Conservation (phyloP, 2,797 vertebrate genomes). For the Pogonophryne albipinna region DNA sequence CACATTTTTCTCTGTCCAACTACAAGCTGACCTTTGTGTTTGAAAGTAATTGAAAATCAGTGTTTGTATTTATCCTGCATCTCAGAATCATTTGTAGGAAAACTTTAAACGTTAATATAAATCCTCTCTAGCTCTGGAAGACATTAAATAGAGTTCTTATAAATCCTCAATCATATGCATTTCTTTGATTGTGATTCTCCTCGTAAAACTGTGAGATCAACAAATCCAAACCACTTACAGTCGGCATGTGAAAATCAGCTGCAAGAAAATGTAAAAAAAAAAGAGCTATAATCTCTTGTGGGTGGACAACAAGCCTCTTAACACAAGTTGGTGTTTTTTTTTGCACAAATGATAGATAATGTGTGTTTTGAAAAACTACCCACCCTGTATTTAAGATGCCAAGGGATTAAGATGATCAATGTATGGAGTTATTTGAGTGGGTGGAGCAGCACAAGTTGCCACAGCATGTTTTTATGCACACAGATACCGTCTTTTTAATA, state of each 20-base stretch:
- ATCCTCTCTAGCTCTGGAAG: not conserved
- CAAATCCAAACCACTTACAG: not conserved
- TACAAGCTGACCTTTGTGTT: slow-evolving; percentile 10
- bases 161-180: not conserved
- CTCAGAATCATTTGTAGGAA: slow-evolving; percentile 28
- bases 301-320: not conserved
- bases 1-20: slow-evolving; percentile 2
- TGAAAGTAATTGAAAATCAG: slow-evolving; percentile 10
- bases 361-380: not conserved
- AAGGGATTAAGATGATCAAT: not conserved
- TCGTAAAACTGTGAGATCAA: slow-evolving; percentile 3
- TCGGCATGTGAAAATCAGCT: slow-evolving; percentile 1
- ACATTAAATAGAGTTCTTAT: not conserved
- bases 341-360: not conserved
- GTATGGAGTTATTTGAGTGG: slow-evolving; percentile 8
- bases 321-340: not conserved
- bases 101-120: not conserved
- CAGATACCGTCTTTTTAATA: not conserved
- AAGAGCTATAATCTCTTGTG: not conserved
- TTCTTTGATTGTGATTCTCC: not conserved
- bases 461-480: not conserved
- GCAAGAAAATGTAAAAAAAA: not conserved
- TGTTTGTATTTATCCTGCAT: slow-evolving; percentile 38
- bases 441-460: slow-evolving; percentile 4
- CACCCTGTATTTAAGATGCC: not conserved